Evolutionary conservation across 2,888 invertebrate species (phyloP).

Genomic region (Euphydryas editha): DNA sequence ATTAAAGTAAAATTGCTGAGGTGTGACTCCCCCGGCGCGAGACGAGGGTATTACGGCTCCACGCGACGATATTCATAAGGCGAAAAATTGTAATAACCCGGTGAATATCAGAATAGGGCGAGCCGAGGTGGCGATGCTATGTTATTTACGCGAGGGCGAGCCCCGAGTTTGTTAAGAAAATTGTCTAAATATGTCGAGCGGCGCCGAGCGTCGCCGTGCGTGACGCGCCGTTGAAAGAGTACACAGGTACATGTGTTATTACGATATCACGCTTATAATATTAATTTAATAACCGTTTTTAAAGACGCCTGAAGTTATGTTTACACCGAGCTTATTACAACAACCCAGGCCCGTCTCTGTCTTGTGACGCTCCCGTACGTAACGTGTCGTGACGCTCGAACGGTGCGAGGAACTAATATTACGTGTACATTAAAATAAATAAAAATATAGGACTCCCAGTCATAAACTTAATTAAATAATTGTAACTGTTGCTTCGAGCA

Average conservation of each 20-base stretch:
- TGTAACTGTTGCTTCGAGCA: background rate
- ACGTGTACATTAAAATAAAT: background rate
- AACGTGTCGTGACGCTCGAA: background rate
- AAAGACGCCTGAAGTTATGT: constrained; percentile 3
- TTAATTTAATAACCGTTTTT: constrained; percentile 11
- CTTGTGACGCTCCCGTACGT: background rate
- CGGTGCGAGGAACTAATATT: too few relatives aligned
- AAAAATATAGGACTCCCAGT: background rate
- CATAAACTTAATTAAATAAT: background rate
- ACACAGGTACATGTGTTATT: constrained; percentile 10
- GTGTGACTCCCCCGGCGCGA: constrained; percentile 74
- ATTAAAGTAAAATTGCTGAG: constrained; percentile 82
- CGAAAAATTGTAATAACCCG: constrained; percentile 83
- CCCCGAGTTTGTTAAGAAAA: constrained; percentile 72
- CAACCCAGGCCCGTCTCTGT: background rate
- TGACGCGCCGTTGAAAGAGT: constrained; percentile 11
- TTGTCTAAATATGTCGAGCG: constrained; percentile 75
- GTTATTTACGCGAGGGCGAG: constrained; percentile 70
- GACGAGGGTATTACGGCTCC: constrained; percentile 61
- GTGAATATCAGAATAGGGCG: constrained; percentile 69
- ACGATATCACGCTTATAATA: constrained; percentile 12
- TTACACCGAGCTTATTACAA: background rate
- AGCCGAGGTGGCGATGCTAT: constrained; percentile 60
- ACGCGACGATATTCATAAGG: constrained; percentile 82
- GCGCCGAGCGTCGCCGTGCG: constrained; percentile 31